Evolutionary conservation across 2,113 vertebrate genomes (phyloP).

Genomic region (Salvelinus sp.): DNA sequence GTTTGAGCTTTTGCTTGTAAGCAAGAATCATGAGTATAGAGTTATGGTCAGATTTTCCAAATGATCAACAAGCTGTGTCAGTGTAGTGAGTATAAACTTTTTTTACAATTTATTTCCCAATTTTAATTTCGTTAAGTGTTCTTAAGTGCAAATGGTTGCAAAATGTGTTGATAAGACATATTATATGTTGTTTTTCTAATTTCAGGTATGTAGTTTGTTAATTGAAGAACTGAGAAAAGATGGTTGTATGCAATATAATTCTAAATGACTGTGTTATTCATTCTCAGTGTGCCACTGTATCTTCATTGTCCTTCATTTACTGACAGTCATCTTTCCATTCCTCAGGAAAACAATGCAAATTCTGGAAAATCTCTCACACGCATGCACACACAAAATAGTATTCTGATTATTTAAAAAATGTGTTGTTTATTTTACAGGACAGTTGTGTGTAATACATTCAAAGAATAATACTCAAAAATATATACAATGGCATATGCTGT

Average conservation of each 20-base stretch:
- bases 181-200: neutral
- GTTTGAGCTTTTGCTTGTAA: too few relatives aligned
- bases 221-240: neutral
- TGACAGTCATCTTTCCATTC: too few relatives aligned
- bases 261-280: too few relatives aligned
- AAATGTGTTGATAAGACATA: neutral
- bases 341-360: neutral
- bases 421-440: neutral
- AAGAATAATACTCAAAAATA: neutral
- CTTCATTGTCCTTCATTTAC: too few relatives aligned
- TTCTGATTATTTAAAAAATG: conserved; percentile 11
- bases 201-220: neutral
- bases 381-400: neutral
- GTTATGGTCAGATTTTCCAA: too few relatives aligned
- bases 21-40: too few relatives aligned
- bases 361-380: neutral
- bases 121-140: neutral
- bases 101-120: neutral
- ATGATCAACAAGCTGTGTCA: conserved; percentile 32
- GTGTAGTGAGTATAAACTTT: conserved; percentile 25
- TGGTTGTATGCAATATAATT: too few relatives aligned
- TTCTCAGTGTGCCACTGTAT: too few relatives aligned
- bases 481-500: neutral
- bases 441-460: neutral
- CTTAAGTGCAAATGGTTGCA: too few relatives aligned